phyloP scores from a whole-genome alignment of 2,113 vertebrate genomes.

The Dipodomys stephensi region DNA sequence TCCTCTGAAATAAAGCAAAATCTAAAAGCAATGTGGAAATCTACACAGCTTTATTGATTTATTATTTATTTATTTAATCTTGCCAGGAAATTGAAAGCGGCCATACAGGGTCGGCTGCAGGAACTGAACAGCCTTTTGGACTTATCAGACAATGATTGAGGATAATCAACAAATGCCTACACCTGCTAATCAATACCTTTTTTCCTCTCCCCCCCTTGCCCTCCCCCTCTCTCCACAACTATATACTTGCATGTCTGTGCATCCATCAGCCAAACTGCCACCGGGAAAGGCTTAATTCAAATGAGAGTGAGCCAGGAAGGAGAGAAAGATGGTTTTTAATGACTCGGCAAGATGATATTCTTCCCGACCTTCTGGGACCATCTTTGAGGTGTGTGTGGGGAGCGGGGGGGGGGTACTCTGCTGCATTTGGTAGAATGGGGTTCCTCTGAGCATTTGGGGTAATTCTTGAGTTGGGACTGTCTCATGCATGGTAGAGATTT shows the following conservation, averaged over 20 bases:
- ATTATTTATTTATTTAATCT: too few species aligned
- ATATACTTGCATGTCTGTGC: not conserved
- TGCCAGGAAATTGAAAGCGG: too few species aligned
- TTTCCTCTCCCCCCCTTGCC: not conserved
- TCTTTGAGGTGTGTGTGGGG: too few species aligned
- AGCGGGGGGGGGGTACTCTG: too few species aligned
- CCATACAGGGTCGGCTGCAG: too few species aligned
- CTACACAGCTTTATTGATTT: not conserved
- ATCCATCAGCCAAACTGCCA: slow-evolving; percentile 38
- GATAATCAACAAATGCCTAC: not conserved
- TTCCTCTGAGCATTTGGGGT: not conserved
- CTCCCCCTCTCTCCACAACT: not conserved
- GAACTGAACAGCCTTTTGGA: not conserved
- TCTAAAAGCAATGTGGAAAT: not conserved
- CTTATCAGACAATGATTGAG: not conserved
- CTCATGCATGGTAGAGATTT: not conserved
- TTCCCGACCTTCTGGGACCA: not conserved
- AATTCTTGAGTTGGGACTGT: not conserved
- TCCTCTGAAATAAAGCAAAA: not conserved
- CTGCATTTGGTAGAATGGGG: not conserved
- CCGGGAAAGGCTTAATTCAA: not conserved
- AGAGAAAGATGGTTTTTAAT: not conserved
- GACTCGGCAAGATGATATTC: not conserved
- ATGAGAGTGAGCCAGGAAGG: not conserved
- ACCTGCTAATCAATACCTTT: not conserved